Evolutionary conservation across 2,797 vertebrate genomes (phyloP), one percentile per base, ranked within the genome.

Genomic region (Acipenser transmontanus): DNA sequence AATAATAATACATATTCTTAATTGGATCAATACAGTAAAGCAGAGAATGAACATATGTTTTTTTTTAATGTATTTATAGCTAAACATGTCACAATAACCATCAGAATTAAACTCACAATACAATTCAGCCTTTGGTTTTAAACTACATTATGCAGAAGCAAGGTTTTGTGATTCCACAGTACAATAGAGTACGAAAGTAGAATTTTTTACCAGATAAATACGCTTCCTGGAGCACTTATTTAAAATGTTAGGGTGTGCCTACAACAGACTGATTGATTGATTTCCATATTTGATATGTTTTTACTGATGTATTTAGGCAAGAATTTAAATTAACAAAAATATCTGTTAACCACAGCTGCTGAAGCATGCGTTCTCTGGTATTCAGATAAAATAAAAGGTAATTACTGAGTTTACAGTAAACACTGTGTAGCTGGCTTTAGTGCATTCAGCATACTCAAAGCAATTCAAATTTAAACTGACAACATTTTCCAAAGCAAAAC

Each of bases 401-500:
- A 66, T 66, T 50, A 66, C 50, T 48, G 17, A 69, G 8, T 56
- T 57, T 14, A 14, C 13, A 34, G 47, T 66, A 61, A 61, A 69
- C 59, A 49, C 10, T 10, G 17, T 11, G 57, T 8, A 11, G 17
- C 7, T 50, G 47, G 10, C 17, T 17, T 49, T 12, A 20, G 34
- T 48, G 50, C n/a, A 66, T 56, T 49, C 51, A 67, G 49, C 11
- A 62, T 50, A 59, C 49, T 56, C 60, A 50, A 47, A 49, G 54
- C 13, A 66, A 49, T 13, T 11, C 12, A 17, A 61, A 69, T 62
- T 49, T 61, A 7, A 66, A 47, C 6, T 49, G 50, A 63, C 60
- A 66, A 7, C 13, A 48, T 54, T 63, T 54, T 50, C 61, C 63
- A 70, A 70, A 70, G 59, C 64, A 61, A 59, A 49, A 54, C 51